These are phyloP conservation scores for Drosophila littoralis DNA, from an alignment of 1,140 invertebrate genomes.

Conservation along the genomic window DNA sequence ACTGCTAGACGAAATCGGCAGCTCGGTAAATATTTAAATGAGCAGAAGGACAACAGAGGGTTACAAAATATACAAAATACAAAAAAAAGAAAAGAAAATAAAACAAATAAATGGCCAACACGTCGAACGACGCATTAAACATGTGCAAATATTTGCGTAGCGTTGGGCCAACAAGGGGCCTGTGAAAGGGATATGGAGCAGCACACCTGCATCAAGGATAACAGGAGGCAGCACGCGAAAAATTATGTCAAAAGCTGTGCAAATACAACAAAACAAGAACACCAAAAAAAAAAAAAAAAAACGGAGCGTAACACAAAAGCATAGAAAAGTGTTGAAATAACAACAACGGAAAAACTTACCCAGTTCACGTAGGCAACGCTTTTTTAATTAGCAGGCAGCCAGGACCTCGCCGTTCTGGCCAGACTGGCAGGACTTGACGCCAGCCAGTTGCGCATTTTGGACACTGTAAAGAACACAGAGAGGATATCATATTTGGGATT, in stretches of 20 bases:
- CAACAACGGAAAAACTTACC: slow-evolving; percentile 39
- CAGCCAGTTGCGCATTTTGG: slow-evolving; percentile 41
- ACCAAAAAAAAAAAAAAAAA: slow-evolving; percentile 18
- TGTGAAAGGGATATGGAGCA: slow-evolving; percentile 24
- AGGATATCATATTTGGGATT: slow-evolving; percentile 55
- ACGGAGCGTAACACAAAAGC: too few species aligned
- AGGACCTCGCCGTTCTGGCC: neutral
- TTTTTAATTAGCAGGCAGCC: slow-evolving; percentile 46
- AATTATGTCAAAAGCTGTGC: slow-evolving; percentile 71
- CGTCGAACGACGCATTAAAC: slow-evolving; percentile 78
- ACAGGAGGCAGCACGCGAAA: slow-evolving; percentile 15
- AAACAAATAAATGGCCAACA: slow-evolving; percentile 63
- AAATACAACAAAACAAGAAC: slow-evolving; percentile 43
- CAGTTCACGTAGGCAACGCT: slow-evolving; percentile 32
- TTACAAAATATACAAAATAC: slow-evolving; percentile 36
- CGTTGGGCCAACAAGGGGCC: neutral
- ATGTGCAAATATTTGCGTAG: slow-evolving; percentile 75
- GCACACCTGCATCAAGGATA: slow-evolving; percentile 51
- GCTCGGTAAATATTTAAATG: slow-evolving; percentile 78
- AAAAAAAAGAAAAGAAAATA: slow-evolving; percentile 52
- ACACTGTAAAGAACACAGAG: slow-evolving; percentile 37
- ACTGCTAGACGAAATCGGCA: slow-evolving; percentile 43
- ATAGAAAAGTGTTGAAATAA: slow-evolving; percentile 3
- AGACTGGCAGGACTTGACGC: neutral
- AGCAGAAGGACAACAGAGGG: slow-evolving; percentile 25